These are phyloP conservation scores for Plodia interpunctella DNA, from an alignment of 1,140 invertebrate species.

Conservation along the genomic window DNA sequence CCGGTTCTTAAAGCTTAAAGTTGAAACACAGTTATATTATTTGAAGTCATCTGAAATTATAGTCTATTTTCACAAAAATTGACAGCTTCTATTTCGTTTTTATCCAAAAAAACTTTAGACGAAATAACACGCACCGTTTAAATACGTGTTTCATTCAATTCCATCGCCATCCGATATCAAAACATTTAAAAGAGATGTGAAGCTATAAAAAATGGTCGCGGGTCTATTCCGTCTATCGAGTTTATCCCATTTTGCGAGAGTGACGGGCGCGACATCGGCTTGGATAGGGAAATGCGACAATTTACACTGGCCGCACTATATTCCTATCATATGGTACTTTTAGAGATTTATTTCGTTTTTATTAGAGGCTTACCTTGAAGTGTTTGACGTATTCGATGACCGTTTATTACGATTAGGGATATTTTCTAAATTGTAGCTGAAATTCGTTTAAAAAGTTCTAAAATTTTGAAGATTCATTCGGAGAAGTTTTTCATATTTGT, in stretches of 20 bases:
- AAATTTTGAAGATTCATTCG: too few species aligned
- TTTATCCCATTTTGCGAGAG: slow-evolving; percentile 18
- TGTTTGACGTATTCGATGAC: neutral
- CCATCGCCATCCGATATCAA: neutral
- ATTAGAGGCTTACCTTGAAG: neutral
- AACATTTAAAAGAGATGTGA: neutral
- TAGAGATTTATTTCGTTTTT: neutral
- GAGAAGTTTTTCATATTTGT: too few species aligned
- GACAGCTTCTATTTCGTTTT: too few species aligned
- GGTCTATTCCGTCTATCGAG: slow-evolving; percentile 8
- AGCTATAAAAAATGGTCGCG: slow-evolving; percentile 6
- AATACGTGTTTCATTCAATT: too few species aligned
- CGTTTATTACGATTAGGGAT: neutral
- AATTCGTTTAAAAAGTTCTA: neutral
- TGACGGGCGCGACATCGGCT: slow-evolving; percentile 21
- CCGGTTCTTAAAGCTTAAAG: too few species aligned
- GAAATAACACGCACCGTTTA: too few species aligned
- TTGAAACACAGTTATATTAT: too few species aligned
- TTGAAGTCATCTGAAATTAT: too few species aligned
- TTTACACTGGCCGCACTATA: slow-evolving; percentile 16
- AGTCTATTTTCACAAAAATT: too few species aligned
- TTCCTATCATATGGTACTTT: neutral
- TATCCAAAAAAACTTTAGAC: too few species aligned
- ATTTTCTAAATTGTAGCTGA: too few species aligned
- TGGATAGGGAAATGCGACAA: slow-evolving; percentile 24